Conservation (phyloP, 2,797 vertebrate genomes). For the Betta splendens region DNA sequence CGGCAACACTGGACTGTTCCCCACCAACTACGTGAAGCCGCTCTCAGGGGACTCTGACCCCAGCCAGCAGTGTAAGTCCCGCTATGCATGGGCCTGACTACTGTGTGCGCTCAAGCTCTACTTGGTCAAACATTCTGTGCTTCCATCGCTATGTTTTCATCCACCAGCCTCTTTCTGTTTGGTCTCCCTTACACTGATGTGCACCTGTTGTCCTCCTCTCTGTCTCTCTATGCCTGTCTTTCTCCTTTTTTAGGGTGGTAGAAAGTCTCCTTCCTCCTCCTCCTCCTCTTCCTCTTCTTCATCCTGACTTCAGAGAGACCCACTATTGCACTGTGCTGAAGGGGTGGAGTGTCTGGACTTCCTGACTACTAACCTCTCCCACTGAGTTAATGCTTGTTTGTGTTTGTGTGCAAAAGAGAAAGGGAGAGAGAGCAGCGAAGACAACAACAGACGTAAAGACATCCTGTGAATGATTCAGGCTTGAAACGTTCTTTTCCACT, state of each 20-base stretch:
- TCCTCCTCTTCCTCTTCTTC: conserved; percentile 50
- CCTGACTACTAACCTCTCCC: conserved; percentile 47
- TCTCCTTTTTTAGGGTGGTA: conserved; percentile 74
- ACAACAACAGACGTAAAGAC: conserved; percentile 6
- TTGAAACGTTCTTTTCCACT: conserved; percentile 7
- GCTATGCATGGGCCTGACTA: conserved; percentile 15
- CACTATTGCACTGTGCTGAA: conserved; percentile 64
- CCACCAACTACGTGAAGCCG: conserved; percentile 95
- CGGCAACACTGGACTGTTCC: conserved; percentile 90
- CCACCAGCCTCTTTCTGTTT: conserved; percentile 29
- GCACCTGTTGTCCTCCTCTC: conserved; percentile 22
- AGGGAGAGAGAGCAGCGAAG: neutral
- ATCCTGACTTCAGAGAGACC: conserved; percentile 72
- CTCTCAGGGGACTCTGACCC: conserved; percentile 90
- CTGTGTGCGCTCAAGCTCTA: conserved; percentile 1
- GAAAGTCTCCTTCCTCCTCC: conserved; percentile 66
- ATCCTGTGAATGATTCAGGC: conserved; percentile 8
- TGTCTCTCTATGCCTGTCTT: conserved; percentile 42
- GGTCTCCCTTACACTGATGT: conserved; percentile 42
- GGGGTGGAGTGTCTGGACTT: conserved; percentile 49
- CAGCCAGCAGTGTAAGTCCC: conserved; percentile 93
- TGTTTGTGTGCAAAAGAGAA: neutral
- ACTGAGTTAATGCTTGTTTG: conserved; percentile 11
- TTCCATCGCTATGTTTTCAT: conserved; percentile 12
- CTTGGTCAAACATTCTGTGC: no score